These are phyloP conservation scores for Anoura caudifer DNA, from an alignment of 2,113 vertebrate species.

Conservation along the genomic window DNA sequence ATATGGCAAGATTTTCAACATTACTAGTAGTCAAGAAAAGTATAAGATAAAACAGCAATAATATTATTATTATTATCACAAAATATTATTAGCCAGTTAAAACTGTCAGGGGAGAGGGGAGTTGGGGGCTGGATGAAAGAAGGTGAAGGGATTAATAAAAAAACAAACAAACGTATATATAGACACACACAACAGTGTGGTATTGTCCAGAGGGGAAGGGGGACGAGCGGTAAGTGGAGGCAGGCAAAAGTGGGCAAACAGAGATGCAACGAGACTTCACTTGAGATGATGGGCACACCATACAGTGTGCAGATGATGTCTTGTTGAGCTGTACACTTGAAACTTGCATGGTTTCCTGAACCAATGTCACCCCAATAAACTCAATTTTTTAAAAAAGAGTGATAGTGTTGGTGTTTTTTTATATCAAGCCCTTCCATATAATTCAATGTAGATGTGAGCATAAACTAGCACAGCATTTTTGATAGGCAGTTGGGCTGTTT, in stretches of 20 bases:
- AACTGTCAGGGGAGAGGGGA: not conserved
- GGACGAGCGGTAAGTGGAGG: too few relatives aligned
- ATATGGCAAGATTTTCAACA: not conserved
- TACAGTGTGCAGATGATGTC: not conserved
- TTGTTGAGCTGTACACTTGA: not conserved
- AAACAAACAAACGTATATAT: not conserved
- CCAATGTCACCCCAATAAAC: not conserved
- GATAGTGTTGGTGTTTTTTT: not conserved
- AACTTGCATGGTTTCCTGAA: not conserved
- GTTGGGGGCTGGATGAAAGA: not conserved
- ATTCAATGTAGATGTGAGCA: not conserved
- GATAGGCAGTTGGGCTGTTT: not conserved
- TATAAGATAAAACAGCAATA: not conserved
- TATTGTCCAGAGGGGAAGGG: too few relatives aligned
- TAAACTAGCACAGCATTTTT: not conserved
- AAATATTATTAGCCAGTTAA: not conserved
- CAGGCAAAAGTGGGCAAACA: not conserved
- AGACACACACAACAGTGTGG: not conserved
- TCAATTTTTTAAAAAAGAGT: not conserved
- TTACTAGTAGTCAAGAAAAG: not conserved
- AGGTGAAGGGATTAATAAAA: not conserved
- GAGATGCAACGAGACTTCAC: not conserved
- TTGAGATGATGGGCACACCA: not conserved
- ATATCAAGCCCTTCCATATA: not conserved
- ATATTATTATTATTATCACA: not conserved